Evolutionary conservation across 2,797 vertebrate genomes (phyloP), one percentile per base, ranked within the genome.

Genomic region (Nyctalus aviator): DNA sequence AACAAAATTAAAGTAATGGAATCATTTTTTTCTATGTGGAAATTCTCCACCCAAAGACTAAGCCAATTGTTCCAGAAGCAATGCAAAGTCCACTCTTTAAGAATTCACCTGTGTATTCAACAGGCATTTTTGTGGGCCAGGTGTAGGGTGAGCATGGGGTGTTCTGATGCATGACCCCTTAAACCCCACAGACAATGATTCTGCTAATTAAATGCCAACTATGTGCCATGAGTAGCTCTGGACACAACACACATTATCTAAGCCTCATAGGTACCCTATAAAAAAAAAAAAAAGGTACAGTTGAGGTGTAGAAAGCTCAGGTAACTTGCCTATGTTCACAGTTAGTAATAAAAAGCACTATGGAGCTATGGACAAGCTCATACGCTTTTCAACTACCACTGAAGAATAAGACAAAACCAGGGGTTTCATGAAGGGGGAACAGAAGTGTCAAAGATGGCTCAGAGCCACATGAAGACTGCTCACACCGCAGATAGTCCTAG

Each of bases 111-210:
- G 0, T 57, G 13, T 25, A 73, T 86, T 68, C n/a, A 32, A 64
- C 18, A 88, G 37, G 68, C 2, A 20, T 48, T 7, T 90, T 66
- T 85, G 3, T 79, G 13, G 68, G 10, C 25, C 6, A 57, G 75
- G 32, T 15, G 32, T 11, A 2, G 46, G 30, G 21, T 44, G 37
- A 77, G 18, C n/a, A 30, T 10, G n/a, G 68, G 35, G 32, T 83
- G 18, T 15, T 8, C 6, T 46, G 10, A 10, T 21, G 1, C 6
- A 1, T 9, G 23, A 9, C 11, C 1, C 1, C 11, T 7, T 11
- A 25, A 66, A 2, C 2, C 7, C 5, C 2, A 32, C 0, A 0
- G 4, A 68, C 8, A 48, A 5, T 48, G 46, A 77, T 64, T 37
- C 53, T 53, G 15, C 73, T 90, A 66, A 68, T 27, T 79, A 68